These are phyloP conservation scores for Asobara japonica DNA, from an alignment of 1,140 invertebrate species.

Conservation along the genomic window DNA sequence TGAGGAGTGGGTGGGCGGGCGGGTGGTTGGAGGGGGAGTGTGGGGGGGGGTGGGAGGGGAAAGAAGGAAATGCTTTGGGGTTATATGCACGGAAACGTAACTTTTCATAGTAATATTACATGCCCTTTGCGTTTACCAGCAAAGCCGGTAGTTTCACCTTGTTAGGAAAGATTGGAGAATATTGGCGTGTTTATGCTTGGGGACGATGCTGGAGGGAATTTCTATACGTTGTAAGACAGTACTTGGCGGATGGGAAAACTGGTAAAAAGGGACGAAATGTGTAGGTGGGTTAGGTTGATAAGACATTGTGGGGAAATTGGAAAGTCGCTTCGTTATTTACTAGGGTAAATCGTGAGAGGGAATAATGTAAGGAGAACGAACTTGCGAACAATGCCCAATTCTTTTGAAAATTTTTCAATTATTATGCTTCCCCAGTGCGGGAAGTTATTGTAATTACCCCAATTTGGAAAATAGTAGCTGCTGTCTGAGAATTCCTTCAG, in stretches of 20 bases:
- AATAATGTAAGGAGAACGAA: no score
- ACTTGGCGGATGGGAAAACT: background rate
- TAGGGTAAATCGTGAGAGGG: no score
- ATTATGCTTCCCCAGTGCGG: no score
- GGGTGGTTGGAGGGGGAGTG: no score
- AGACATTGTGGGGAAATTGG: background rate
- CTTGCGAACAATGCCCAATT: no score
- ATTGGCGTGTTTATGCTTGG: slow-evolving; percentile 43
- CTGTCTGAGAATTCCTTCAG: no score
- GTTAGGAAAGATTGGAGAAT: slow-evolving; percentile 48
- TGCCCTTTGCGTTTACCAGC: slow-evolving; percentile 9
- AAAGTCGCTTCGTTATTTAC: background rate
- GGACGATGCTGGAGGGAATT: background rate
- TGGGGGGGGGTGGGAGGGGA: no score
- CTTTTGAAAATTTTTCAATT: no score
- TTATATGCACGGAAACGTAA: slow-evolving; percentile 4
- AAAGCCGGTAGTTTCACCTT: slow-evolving; percentile 40
- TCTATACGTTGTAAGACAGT: background rate
- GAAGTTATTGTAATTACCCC: no score
- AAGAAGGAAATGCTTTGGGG: background rate
- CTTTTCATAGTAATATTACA: slow-evolving; percentile 34
- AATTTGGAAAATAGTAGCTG: no score
- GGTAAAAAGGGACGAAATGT: background rate
- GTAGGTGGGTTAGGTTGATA: background rate
- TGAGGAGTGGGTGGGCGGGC: background rate